Evolutionary conservation across 2,888 invertebrate genomes (phyloP), one percentile per base, ranked within the genome.

Genomic region (Gasteruption jaculator): DNA sequence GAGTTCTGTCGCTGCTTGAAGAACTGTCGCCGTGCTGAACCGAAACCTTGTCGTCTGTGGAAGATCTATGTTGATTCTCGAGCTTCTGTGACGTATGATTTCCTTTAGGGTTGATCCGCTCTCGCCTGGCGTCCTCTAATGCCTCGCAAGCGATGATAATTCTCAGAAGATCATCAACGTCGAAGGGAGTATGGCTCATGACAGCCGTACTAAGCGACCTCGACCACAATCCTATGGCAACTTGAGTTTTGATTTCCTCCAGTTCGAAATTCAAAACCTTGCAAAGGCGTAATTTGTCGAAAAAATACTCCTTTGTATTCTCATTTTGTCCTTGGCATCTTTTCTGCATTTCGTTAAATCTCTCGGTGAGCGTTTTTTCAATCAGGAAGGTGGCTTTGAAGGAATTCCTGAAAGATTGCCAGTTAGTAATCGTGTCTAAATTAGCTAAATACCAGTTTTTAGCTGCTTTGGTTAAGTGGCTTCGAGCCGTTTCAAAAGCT

Each of bases 401-500:
- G 3, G 41, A 37, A 5, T n/a, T 10, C 19, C 36, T 34, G 14
- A 52, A 48, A 3, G 40, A 40, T 8, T 12, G 7, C 42, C 46
- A 50, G 12, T 46, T 21, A 12, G 14, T 29, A n/a, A 46, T 38
- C 7, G 42, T 32, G 14, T 46, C 35, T 8, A 43, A 5, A 2
- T 14, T 18, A 30, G 25, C 26, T 5, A 43, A n/a, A 18, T 46
- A 39, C 46, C 43, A 46, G 12, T 36, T 45, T n/a, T 25, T 22
- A 2, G 43, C 41, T 5, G 32, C 45, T 5, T 29, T 41, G 7
- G 36, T 39, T 2, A 46, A 21, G 25, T 50, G 46, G 5, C 38
- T 21, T 43, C 47, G 21, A 5, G 48, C 50, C 2, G 46, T 50
- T 22, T 52, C 52, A 10, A 48, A 38, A 1, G 46, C 40, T 11